A percentile compares a stretch with the other conserved stretches of the same genome.
Evolutionary conservation across 2,888 invertebrate species (phyloP).

Genomic region (Sinelater perroti): DNA sequence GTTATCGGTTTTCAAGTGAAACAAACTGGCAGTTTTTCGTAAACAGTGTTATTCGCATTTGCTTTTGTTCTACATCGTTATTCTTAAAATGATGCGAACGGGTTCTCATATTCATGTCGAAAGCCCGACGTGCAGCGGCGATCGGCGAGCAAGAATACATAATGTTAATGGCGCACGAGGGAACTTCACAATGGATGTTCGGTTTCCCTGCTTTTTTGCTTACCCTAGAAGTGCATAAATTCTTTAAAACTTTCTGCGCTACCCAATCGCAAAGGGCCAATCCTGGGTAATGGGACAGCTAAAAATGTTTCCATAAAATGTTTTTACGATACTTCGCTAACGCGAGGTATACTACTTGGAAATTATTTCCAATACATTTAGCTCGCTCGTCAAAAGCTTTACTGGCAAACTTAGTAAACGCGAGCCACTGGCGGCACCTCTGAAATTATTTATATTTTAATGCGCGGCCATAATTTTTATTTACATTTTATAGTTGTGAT

Average conservation of each 20-base stretch:
- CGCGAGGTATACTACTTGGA: conserved; percentile 3
- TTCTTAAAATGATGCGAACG: no score
- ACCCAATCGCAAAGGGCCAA: conserved; percentile 11
- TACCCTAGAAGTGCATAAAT: conserved; percentile 26
- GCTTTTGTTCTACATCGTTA: no score
- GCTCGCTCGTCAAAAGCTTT: neutral
- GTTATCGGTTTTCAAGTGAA: no score
- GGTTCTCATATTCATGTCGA: no score
- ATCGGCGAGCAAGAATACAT: conserved; percentile 27
- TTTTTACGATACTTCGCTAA: conserved; percentile 6
- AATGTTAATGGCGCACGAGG: conserved; percentile 30
- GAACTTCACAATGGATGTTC: conserved; percentile 27
- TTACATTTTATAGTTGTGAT: no score
- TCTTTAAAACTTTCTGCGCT: conserved; percentile 25
- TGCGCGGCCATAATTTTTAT: no score
- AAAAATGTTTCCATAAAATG: conserved; percentile 3
- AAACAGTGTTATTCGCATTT: no score
- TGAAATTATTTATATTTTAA: no score
- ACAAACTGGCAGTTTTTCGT: no score
- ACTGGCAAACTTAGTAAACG: no score
- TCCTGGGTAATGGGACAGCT: conserved; percentile 2
- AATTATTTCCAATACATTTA: conserved; percentile 11
- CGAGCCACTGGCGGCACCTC: no score
- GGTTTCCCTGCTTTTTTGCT: conserved; percentile 28
- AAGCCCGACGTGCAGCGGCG: conserved; percentile 22